Evolutionary conservation across 2,888 invertebrate genomes (phyloP).

Genomic region (Nemotelus pantherinus): DNA sequence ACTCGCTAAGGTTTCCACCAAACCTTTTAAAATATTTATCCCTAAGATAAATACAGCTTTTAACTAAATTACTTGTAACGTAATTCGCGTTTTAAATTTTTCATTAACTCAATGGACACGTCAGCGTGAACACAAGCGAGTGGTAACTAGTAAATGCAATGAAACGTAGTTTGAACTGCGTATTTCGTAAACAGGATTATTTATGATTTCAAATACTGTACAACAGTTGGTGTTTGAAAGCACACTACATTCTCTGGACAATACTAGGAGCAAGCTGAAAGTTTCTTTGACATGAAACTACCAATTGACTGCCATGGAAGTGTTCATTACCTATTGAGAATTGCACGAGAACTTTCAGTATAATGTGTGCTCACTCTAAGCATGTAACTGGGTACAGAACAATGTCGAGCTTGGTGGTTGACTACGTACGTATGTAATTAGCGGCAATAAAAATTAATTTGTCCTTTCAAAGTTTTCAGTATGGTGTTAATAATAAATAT

Average conservation of each 20-base stretch:
- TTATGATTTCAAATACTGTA: not conserved
- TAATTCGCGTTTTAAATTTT: slow-evolving; percentile 30
- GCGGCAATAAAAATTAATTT: slow-evolving; percentile 34
- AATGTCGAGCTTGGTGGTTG: slow-evolving; percentile 19
- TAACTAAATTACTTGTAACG: slow-evolving; percentile 11
- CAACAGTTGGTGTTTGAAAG: not conserved
- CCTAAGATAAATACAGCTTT: not conserved
- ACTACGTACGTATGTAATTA: slow-evolving; percentile 17
- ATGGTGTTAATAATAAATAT: slow-evolving; percentile 32
- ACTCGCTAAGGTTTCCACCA: no score
- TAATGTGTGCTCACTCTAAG: slow-evolving; percentile 7
- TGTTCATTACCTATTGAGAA: slow-evolving; percentile 21
- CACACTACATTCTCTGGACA: no score
- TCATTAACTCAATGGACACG: slow-evolving; percentile 15
- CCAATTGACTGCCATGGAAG: slow-evolving; percentile 20
- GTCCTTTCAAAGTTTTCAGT: slow-evolving; percentile 21
- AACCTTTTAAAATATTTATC: no score
- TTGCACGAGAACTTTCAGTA: slow-evolving; percentile 19
- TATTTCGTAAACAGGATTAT: not conserved
- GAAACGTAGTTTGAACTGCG: not conserved
- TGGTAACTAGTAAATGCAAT: not conserved
- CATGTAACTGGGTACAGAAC: not conserved
- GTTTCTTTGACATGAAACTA: slow-evolving; percentile 17
- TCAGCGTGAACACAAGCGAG: not conserved
- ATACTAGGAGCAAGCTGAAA: not conserved